Evolutionary conservation across 2,797 vertebrate genomes (phyloP), one percentile per base, ranked within the genome.

Genomic region (Zalophus californianus): DNA sequence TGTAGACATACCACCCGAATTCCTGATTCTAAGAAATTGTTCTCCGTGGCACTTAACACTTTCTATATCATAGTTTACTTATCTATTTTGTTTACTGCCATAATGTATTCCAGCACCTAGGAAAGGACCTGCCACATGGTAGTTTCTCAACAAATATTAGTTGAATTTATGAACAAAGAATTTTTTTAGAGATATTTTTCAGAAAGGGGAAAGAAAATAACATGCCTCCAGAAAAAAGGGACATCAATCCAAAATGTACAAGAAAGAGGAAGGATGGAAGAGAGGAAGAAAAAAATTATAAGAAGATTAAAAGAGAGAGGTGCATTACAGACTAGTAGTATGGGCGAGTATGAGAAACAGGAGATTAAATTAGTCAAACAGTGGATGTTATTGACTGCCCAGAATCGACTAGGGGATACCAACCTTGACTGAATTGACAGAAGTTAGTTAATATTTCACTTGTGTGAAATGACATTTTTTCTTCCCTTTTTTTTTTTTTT

Each of bases 391-490:
- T 18, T 64, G 73, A 62, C 48, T 10, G 9, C 44, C 50, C 5
- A 29, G 60, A 75, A 78, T 56, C 5, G 0, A 68, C 85, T 64
- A 58, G 56, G 62, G 29, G 73, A 89, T 79, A 73, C 70, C 89
- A 79, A 44, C 91, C 91, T 97, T 98, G 91, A 78, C 87, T 50
- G 75, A 84, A 58, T 16, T 41, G 73, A 88, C 85, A 84, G 75
- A 60, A 66, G 32, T 54, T 60, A 79, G 91, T 95, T 91, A 93
- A 73, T 96, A 64, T 91, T 89, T 96, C 89, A 96, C 77, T 72
- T 32, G 64, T 38, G 60, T 88, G 88, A 93, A 88, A 62, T 72
- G 73, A 41, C 66, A 44, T 87, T 83, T 86, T 48, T 75, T 29
- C 8, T 4, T 66, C 14, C 2, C 18, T 25, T 12, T 21, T 20